These are phyloP conservation scores for Clarias fuscus DNA, from an alignment of 2,797 vertebrate genomes.

Conservation along the genomic window DNA sequence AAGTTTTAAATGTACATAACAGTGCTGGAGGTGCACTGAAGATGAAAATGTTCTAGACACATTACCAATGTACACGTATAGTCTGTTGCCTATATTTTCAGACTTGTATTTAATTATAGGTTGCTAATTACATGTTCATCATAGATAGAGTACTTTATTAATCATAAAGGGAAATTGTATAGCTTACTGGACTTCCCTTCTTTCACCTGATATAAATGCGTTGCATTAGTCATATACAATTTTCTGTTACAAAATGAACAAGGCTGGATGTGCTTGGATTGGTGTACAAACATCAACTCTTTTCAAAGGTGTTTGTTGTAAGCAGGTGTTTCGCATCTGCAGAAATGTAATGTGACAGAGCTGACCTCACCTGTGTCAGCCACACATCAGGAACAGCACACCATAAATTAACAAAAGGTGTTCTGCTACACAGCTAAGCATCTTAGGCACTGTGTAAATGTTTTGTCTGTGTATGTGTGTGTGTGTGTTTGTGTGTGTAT, in stretches of 20 bases:
- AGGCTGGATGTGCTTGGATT: conserved; percentile 22
- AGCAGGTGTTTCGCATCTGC: conserved; percentile 53
- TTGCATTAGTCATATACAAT: background rate
- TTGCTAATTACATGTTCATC: background rate
- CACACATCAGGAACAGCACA: conserved; percentile 43
- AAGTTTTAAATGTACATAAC: conserved; percentile 9
- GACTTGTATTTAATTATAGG: background rate
- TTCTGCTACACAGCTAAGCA: conserved; percentile 41
- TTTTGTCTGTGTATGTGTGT: conserved; percentile 32
- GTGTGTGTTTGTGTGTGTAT: conserved; percentile 28
- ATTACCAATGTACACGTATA: background rate
- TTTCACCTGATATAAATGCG: background rate
- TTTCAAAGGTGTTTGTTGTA: conserved; percentile 43
- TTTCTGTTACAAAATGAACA: conserved; percentile 4
- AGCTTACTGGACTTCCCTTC: background rate
- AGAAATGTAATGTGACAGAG: conserved; percentile 53
- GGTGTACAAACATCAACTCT: conserved; percentile 20
- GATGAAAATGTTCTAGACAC: background rate
- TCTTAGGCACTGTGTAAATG: conserved; percentile 47
- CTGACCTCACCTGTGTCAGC: conserved; percentile 55
- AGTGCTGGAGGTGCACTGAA: background rate
- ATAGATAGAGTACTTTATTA: no score
- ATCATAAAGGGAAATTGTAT: background rate
- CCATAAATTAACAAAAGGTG: conserved; percentile 58
- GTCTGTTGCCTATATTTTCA: background rate